Evolutionary conservation across 1,140 invertebrate genomes (phyloP).

Genomic region (Caenorhabditis brenneri): DNA sequence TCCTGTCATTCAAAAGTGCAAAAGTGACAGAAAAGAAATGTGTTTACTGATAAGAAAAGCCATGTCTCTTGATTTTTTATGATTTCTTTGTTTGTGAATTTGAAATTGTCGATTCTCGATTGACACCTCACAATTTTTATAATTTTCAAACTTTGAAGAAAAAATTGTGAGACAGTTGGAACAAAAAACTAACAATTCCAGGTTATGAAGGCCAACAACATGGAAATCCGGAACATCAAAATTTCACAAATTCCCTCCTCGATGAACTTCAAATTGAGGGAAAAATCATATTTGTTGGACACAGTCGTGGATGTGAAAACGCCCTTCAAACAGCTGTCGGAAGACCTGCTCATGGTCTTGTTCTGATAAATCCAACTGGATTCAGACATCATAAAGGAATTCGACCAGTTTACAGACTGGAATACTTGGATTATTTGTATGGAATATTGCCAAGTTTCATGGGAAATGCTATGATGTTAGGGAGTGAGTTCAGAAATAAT

Average conservation of each 20-base stretch:
- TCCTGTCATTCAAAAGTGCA: no score
- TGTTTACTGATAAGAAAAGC: no score
- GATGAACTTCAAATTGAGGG: neutral
- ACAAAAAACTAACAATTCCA: no score
- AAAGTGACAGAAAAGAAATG: no score
- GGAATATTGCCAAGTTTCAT: neutral
- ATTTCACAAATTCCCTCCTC: neutral
- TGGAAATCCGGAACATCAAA: slow-evolving; percentile 10
- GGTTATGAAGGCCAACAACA: neutral
- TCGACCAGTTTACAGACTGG: slow-evolving; percentile 2
- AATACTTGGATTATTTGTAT: neutral
- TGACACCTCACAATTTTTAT: no score
- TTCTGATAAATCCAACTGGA: slow-evolving; percentile 50
- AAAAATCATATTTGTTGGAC: neutral
- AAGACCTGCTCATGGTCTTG: slow-evolving; percentile 14
- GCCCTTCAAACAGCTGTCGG: slow-evolving; percentile 22
- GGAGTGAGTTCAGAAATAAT: neutral
- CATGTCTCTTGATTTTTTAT: no score
- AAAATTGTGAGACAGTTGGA: no score
- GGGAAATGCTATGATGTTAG: neutral
- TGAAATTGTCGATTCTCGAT: no score
- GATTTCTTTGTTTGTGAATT: no score
- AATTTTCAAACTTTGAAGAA: no score
- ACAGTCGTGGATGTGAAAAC: slow-evolving; percentile 54
- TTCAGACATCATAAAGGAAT: slow-evolving; percentile 46